Evolutionary conservation across 2,113 vertebrate species (phyloP).

Genomic region (Platichthys flesus): DNA sequence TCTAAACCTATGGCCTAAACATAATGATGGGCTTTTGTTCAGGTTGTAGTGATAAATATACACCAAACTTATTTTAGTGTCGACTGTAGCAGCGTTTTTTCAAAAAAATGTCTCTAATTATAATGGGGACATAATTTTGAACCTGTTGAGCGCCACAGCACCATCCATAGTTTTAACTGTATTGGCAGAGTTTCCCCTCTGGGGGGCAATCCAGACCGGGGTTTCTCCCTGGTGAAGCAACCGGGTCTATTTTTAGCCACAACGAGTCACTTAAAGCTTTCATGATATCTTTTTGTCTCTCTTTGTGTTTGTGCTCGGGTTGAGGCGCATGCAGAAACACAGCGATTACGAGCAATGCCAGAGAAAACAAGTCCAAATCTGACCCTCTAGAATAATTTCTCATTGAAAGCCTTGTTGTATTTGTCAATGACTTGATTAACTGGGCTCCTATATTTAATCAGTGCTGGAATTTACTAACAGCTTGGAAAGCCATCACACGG

Average conservation of each 20-base stretch:
- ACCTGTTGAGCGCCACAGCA: neutral
- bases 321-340: constrained; percentile 18
- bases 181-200: constrained; percentile 50
- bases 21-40: too few relatives aligned
- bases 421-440: neutral
- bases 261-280: constrained; percentile 66
- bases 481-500: neutral
- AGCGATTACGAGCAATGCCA: neutral
- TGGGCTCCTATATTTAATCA: neutral
- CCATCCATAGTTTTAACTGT: neutral
- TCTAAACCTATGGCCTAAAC: too few relatives aligned
- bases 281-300: constrained; percentile 63
- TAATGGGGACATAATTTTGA: neutral
- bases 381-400: neutral
- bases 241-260: constrained; percentile 73
- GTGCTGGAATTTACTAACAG: neutral
- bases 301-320: constrained; percentile 49
- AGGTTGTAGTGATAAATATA: too few relatives aligned
- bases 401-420: neutral
- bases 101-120: too few relatives aligned
- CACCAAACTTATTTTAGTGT: too few relatives aligned
- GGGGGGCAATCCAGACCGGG: constrained; percentile 60
- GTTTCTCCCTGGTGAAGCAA: constrained; percentile 48
- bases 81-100: too few relatives aligned
- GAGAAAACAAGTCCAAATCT: neutral